phyloP scores from a whole-genome alignment of 2,797 vertebrate species.

The Trematomus bernacchii region DNA sequence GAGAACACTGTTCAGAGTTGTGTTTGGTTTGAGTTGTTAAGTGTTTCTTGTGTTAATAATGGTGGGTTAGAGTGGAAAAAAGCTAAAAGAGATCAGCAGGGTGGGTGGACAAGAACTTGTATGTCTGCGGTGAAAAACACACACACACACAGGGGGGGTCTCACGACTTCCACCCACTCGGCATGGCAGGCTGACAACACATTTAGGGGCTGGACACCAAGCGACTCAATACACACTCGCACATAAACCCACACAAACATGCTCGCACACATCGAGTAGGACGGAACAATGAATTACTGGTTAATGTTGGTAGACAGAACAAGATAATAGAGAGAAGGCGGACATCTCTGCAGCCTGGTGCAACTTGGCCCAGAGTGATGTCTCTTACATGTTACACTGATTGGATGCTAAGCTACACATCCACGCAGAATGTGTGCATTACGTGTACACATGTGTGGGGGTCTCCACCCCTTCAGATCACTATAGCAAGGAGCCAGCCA shows the following conservation, averaged over 20 bases:
- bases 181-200: conserved; percentile 57
- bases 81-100: conserved; percentile 33
- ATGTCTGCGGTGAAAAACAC: conserved; percentile 65
- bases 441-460: conserved; percentile 18
- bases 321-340: conserved; percentile 24
- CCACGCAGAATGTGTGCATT: not conserved
- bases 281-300: conserved; percentile 49
- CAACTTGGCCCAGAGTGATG: not conserved
- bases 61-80: conserved; percentile 38
- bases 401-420: conserved; percentile 19
- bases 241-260: conserved; percentile 41
- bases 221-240: conserved; percentile 36
- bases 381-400: conserved; percentile 4
- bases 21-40: conserved; percentile 18
- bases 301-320: conserved; percentile 30
- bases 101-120: conserved; percentile 64
- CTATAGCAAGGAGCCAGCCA: conserved; percentile 59
- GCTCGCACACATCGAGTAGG: conserved; percentile 13
- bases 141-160: conserved; percentile 50
- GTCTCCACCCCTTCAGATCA: conserved; percentile 40
- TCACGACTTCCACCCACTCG: conserved; percentile 78
- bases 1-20: conserved; percentile 16
- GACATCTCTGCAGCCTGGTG: conserved; percentile 25
- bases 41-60: conserved; percentile 48
- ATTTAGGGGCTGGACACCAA: conserved; percentile 55